Evolutionary conservation across 23 tunicate species (phyloP).

Genomic region (Aplidium turbinatum): DNA sequence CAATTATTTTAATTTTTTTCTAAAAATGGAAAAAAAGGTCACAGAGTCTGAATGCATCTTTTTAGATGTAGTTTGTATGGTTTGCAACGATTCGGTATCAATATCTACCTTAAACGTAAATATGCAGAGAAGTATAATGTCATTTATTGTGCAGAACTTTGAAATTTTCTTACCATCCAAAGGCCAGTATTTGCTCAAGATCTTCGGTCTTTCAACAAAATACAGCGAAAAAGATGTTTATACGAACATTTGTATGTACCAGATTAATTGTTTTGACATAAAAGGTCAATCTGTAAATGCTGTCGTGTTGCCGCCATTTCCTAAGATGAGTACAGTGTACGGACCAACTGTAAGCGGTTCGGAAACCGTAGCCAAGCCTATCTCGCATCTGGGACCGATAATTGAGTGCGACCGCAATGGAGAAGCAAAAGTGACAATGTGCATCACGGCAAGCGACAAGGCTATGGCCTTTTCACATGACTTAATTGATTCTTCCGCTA

Average conservation of each 20-base stretch:
- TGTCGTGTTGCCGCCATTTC: slow-evolving; percentile 49
- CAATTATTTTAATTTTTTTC: too few species aligned
- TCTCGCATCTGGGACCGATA: slow-evolving; percentile 46
- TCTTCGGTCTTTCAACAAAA: slow-evolving; percentile 57
- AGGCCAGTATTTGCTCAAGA: slow-evolving; percentile 56
- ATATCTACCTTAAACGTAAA: too few species aligned
- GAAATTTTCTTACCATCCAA: slow-evolving; percentile 38
- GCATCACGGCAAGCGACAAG: not conserved
- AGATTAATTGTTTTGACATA: slow-evolving; percentile 50
- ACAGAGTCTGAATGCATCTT: too few species aligned
- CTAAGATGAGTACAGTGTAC: slow-evolving; percentile 25
- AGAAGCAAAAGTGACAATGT: slow-evolving; percentile 43
- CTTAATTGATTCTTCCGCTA: not conserved
- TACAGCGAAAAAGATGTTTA: slow-evolving; percentile 45
- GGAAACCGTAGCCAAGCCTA: slow-evolving; percentile 13
- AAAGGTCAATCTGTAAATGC: slow-evolving; percentile 8
- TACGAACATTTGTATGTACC: slow-evolving; percentile 66
- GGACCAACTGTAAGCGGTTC: slow-evolving; percentile 24
- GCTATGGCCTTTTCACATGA: slow-evolving; percentile 32
- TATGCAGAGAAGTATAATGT: too few species aligned
- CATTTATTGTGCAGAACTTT: slow-evolving; percentile 31
- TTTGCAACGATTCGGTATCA: too few species aligned
- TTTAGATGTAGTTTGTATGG: too few species aligned
- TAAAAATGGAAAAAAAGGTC: too few species aligned
- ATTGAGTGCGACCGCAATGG: slow-evolving; percentile 65